These are phyloP conservation scores for Crocodylus rhombifer DNA, from an alignment of 2,797 vertebrate species.

Conservation along the genomic window DNA sequence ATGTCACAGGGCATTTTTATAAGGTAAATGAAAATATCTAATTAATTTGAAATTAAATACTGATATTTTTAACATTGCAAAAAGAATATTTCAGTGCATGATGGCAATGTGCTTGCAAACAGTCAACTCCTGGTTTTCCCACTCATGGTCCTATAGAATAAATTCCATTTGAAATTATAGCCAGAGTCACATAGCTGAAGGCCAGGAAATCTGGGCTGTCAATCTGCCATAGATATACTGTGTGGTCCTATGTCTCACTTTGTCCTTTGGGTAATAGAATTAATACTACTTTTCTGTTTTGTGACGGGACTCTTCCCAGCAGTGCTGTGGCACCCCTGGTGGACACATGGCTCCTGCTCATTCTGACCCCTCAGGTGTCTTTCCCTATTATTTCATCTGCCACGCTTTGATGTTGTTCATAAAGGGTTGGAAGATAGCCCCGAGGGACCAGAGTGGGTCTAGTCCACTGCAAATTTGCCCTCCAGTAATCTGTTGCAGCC, in stretches of 20 bases:
- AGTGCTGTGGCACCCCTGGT: background rate
- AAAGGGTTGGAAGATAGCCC: no score
- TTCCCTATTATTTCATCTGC: no score
- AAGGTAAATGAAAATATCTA: background rate
- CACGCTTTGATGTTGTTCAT: no score
- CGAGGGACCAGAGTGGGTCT: no score
- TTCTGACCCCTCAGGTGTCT: no score
- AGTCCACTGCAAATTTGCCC: no score
- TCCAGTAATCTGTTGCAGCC: no score
- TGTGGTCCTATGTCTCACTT: background rate
- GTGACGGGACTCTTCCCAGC: background rate
- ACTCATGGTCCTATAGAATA: background rate
- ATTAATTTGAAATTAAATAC: background rate
- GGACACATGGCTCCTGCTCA: no score
- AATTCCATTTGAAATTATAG: background rate
- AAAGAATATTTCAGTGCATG: background rate
- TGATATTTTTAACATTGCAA: no score
- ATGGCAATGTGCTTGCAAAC: background rate
- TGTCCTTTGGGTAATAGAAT: background rate
- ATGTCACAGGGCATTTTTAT: background rate
- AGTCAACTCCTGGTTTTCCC: background rate
- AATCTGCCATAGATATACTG: background rate
- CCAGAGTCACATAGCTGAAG: background rate
- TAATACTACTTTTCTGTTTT: background rate
- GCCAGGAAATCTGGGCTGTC: background rate